Percentiles rank a stretch among this genome's conserved stretches.
These are phyloP conservation scores for Spea multiplicata DNA, from an alignment of 2,113 vertebrate genomes.

Conservation along the genomic window DNA sequence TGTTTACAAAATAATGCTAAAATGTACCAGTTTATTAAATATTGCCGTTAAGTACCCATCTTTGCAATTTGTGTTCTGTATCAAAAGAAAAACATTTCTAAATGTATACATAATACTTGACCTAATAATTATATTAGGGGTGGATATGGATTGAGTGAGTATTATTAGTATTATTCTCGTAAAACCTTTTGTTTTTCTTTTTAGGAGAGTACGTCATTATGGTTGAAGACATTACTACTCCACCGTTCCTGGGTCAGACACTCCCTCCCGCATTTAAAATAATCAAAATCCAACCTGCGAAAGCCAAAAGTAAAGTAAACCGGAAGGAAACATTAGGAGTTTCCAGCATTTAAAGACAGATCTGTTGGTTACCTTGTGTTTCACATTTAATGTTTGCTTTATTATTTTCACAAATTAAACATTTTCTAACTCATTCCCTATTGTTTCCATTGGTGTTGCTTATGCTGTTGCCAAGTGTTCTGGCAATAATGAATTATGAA, in stretches of 20 bases:
- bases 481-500: too few relatives aligned
- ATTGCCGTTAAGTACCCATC: too few relatives aligned
- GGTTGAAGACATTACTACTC: constrained; percentile 53
- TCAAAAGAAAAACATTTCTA: too few relatives aligned
- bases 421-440: not conserved
- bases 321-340: constrained; percentile 19
- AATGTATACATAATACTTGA: too few relatives aligned
- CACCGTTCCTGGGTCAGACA: constrained; percentile 51
- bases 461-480: too few relatives aligned
- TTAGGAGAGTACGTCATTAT: constrained; percentile 55
- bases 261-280: constrained; percentile 52
- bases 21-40: too few relatives aligned
- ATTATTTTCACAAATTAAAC: not conserved
- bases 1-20: too few relatives aligned
- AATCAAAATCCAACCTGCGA: constrained; percentile 49
- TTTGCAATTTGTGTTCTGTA: too few relatives aligned
- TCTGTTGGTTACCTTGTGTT: not conserved
- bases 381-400: not conserved
- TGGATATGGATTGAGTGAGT: too few relatives aligned
- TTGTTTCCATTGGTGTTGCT: not conserved
- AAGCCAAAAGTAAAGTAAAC: constrained; percentile 28
- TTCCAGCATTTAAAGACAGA: constrained; percentile 6
- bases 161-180: too few relatives aligned
- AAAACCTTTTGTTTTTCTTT: constrained; percentile 29
- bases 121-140: too few relatives aligned